A percentile compares a stretch with the other conserved stretches of the same genome.
Evolutionary conservation across 2,113 vertebrate species (phyloP).

Genomic region (Campylomormyrus tamandua): DNA sequence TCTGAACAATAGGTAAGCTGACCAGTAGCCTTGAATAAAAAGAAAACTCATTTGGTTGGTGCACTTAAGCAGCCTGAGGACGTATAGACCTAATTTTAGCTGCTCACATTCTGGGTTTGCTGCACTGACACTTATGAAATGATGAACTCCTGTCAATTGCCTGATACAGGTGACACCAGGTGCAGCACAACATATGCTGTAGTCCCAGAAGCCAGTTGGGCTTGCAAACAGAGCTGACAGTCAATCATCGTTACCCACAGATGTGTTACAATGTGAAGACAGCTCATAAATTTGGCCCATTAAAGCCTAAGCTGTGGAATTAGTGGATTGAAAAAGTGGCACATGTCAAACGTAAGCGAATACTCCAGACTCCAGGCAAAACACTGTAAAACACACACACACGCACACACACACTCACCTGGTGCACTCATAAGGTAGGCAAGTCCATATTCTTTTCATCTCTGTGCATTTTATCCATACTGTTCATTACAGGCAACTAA

Average conservation of each 20-base stretch:
- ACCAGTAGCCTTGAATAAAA: conserved; percentile 2
- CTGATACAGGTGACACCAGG: background rate
- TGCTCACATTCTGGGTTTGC: background rate
- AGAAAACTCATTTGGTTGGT: background rate
- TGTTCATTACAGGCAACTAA: background rate
- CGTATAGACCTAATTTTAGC: background rate
- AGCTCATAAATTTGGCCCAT: conserved; percentile 9
- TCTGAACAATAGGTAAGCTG: background rate
- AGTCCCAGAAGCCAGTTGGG: conserved; percentile 10
- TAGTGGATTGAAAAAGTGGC: conserved; percentile 5
- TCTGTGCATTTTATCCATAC: background rate
- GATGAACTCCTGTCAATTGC: background rate
- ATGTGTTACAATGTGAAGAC: conserved; percentile 9
- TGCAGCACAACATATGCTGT: conserved; percentile 2
- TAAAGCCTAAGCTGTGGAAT: conserved; percentile 15
- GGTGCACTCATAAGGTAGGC: background rate
- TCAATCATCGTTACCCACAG: conserved; percentile 21
- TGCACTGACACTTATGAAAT: background rate
- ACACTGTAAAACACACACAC: background rate
- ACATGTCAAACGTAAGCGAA: conserved; percentile 10
- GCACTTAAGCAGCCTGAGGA: background rate
- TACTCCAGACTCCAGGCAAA: background rate
- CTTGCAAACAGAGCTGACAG: conserved; percentile 12
- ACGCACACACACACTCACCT: background rate
- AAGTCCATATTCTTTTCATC: background rate